Evolutionary conservation across 2,797 vertebrate species (phyloP).

Genomic region (Danio kyathit): DNA sequence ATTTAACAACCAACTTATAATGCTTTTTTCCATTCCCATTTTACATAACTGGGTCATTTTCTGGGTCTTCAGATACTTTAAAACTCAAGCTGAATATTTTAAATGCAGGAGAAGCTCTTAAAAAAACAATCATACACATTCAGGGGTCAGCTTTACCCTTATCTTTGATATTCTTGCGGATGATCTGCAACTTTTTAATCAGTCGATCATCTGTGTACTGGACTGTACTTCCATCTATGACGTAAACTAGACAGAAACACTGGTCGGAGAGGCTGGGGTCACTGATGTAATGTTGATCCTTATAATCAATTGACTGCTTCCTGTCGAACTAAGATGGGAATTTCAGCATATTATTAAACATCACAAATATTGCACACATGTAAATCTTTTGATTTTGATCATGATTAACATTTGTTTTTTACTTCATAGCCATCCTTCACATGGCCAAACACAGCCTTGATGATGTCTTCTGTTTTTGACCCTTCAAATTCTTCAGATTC

Average conservation of each 20-base stretch:
- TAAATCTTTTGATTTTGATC: neutral
- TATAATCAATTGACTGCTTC: neutral
- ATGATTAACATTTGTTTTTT: neutral
- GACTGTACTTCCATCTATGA: neutral
- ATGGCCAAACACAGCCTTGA: constrained; percentile 17
- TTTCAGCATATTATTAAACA: neutral
- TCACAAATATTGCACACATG: neutral
- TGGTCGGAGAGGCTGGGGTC: neutral
- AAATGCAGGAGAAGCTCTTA: too few relatives aligned
- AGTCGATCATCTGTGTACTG: neutral
- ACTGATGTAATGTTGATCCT: neutral
- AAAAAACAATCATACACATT: neutral
- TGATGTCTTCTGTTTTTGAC: neutral
- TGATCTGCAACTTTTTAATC: neutral
- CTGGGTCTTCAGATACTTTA: too few relatives aligned
- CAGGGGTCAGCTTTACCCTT: neutral
- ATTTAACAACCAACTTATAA: too few relatives aligned
- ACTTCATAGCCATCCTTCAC: constrained; percentile 36
- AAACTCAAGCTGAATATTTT: neutral
- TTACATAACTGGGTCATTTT: too few relatives aligned
- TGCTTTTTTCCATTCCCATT: too few relatives aligned
- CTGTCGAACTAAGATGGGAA: neutral
- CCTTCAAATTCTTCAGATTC: accelerated
- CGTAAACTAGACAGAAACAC: constrained; percentile 11
- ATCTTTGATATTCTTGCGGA: constrained; percentile 3